A percentile compares a stretch with the other conserved stretches of the same genome.
These are phyloP conservation scores for Diaperis boleti DNA, from an alignment of 2,888 invertebrate genomes.

Conservation along the genomic window DNA sequence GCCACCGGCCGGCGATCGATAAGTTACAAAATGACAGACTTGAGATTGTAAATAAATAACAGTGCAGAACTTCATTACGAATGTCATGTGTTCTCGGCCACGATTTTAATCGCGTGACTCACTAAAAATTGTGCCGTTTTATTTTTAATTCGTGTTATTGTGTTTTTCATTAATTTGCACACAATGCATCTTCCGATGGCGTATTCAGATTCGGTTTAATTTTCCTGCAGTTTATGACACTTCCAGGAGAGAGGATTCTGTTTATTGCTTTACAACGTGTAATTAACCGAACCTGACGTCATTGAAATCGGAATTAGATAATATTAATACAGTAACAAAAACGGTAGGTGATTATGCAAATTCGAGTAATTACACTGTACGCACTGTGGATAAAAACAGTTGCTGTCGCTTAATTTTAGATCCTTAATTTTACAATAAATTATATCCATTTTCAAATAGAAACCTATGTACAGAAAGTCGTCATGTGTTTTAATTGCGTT, in stretches of 20 bases:
- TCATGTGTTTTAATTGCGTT: too few relatives aligned
- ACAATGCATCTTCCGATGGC: constrained; percentile 24
- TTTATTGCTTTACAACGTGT: constrained; percentile 21
- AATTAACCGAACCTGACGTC: constrained; percentile 15
- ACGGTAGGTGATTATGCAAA: too few relatives aligned
- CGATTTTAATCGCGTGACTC: constrained; percentile 8
- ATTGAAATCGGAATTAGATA: constrained; percentile 1
- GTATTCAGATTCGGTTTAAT: constrained; percentile 7
- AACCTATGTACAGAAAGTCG: too few relatives aligned
- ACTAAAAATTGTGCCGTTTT: too few relatives aligned
- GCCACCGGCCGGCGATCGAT: background rate
- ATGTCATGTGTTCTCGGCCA: background rate
- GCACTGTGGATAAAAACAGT: too few relatives aligned
- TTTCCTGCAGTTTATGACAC: constrained; percentile 25
- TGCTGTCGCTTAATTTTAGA: too few relatives aligned
- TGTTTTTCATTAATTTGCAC: constrained; percentile 29
- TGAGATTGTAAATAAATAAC: constrained; percentile 1
- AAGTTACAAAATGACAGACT: background rate
- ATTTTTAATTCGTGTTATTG: constrained; percentile 8
- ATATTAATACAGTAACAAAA: too few relatives aligned
- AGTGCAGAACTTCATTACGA: constrained; percentile 16
- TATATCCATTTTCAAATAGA: too few relatives aligned
- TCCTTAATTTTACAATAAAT: too few relatives aligned
- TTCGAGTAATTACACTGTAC: too few relatives aligned
- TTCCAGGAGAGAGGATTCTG: constrained; percentile 8